Conservation (phyloP, 2,888 invertebrate species). For the Tenthredo livida region DNA sequence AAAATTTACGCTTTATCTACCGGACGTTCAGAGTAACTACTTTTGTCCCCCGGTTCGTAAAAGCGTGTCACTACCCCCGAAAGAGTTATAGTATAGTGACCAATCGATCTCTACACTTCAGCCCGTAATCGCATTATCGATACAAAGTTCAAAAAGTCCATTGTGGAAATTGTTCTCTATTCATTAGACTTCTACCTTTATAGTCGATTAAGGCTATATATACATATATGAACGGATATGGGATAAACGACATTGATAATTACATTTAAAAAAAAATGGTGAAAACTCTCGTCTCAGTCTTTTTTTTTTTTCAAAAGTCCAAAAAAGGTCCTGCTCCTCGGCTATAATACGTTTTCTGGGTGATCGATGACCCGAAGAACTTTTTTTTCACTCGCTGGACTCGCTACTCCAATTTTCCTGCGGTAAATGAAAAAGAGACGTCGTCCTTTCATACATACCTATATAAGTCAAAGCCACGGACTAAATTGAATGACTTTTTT, state of each 20-base stretch:
- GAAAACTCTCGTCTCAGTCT: too few species aligned
- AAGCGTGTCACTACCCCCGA: background rate
- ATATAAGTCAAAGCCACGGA: background rate
- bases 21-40: conserved; percentile 13
- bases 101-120: background rate
- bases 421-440: background rate
- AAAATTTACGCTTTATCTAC: conserved; percentile 12
- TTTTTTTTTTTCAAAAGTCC: too few species aligned
- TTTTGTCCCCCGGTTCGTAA: conserved; percentile 11
- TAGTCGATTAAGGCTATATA: too few species aligned
- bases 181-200: too few species aligned
- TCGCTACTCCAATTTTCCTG: background rate
- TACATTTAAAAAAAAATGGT: too few species aligned
- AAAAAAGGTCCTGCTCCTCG: too few species aligned
- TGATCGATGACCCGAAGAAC: background rate
- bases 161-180: background rate
- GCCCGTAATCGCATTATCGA: background rate
- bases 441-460: background rate
- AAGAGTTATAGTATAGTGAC: background rate
- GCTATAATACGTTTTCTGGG: background rate
- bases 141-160: background rate
- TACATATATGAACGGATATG: too few species aligned
- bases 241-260: too few species aligned
- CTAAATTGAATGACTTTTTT: conserved; percentile 15
- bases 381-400: background rate